Conservation (phyloP, 2,888 invertebrate species). For the Scotopteryx bipunctaria region DNA sequence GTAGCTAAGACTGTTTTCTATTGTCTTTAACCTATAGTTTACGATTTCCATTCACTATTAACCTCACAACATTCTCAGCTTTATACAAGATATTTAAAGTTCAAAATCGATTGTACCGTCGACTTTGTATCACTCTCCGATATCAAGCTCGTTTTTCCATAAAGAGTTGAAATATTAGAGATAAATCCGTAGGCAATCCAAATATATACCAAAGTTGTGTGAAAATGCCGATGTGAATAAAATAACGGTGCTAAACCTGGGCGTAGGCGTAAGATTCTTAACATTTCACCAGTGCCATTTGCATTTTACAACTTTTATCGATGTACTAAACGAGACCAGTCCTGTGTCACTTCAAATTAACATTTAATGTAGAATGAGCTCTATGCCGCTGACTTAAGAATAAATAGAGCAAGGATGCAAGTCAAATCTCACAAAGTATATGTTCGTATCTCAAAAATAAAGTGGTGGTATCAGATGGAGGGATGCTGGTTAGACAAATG, state of each 20-base stretch:
- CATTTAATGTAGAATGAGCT: constrained; percentile 27
- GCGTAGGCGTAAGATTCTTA: constrained; percentile 75
- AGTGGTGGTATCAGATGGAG: not conserved
- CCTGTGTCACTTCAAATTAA: constrained; percentile 18
- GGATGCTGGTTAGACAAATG: not conserved
- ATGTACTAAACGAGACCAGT: constrained; percentile 65
- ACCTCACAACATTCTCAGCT: constrained; percentile 1
- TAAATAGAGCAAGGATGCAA: not conserved
- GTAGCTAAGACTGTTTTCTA: constrained; percentile 59
- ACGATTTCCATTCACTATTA: constrained; percentile 36
- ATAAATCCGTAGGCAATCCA: constrained; percentile 45
- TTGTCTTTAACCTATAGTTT: constrained; percentile 54
- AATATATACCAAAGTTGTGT: constrained; percentile 48
- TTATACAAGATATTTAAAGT: not conserved
- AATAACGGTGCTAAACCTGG: constrained; percentile 62
- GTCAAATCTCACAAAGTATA: not conserved
- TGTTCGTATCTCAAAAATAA: not conserved
- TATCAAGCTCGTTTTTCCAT: constrained; percentile 25
- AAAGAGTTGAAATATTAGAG: constrained; percentile 38
- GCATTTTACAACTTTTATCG: constrained; percentile 81
- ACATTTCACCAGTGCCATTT: constrained; percentile 76
- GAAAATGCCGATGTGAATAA: constrained; percentile 63
- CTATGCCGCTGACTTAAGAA: not conserved
- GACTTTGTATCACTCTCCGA: constrained; percentile 30
- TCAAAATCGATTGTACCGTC: constrained; percentile 1